Percentiles rank a stretch among this genome's conserved stretches.
Conservation (phyloP, 2,113 vertebrate species). For the Atherinomorus stipes region DNA sequence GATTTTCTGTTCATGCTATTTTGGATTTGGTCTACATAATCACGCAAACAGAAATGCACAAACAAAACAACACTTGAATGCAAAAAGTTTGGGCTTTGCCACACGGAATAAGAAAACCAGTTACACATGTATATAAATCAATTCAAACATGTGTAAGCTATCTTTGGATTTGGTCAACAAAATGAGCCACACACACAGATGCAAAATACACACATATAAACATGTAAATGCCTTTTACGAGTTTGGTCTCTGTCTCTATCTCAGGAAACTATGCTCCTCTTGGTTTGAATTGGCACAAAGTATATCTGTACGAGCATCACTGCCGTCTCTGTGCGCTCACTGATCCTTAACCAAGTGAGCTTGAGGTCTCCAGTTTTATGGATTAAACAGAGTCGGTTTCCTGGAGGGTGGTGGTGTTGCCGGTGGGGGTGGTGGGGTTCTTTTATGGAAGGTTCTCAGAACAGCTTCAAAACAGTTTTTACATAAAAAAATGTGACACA, state of each 20-base stretch:
- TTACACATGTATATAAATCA: slow-evolving; percentile 15
- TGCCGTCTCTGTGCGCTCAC: slow-evolving; percentile 38
- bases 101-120: slow-evolving; percentile 21
- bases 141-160: slow-evolving; percentile 8
- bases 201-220: slow-evolving; percentile 41
- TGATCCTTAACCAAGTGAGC: slow-evolving; percentile 57
- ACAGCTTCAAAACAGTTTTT: slow-evolving; percentile 54
- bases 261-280: slow-evolving; percentile 15
- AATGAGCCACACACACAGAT: slow-evolving; percentile 25
- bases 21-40: slow-evolving; percentile 25
- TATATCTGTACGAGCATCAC: slow-evolving; percentile 47
- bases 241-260: slow-evolving; percentile 29
- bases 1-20: slow-evolving; percentile 35
- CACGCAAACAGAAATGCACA: slow-evolving; percentile 25
- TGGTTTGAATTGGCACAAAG: slow-evolving; percentile 37
- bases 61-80: slow-evolving; percentile 14
- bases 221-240: slow-evolving; percentile 45
- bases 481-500: slow-evolving; percentile 24
- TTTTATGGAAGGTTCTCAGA: slow-evolving; percentile 46
- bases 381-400: slow-evolving; percentile 57
- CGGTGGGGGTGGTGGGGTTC: not conserved
- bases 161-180: slow-evolving; percentile 19
- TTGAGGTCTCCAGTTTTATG: slow-evolving; percentile 47
- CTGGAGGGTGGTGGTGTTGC: not conserved
- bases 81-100: slow-evolving; percentile 10